Evolutionary conservation across 2,888 invertebrate species (phyloP), one percentile per base, ranked within the genome.

Genomic region (Anodontia alba): DNA sequence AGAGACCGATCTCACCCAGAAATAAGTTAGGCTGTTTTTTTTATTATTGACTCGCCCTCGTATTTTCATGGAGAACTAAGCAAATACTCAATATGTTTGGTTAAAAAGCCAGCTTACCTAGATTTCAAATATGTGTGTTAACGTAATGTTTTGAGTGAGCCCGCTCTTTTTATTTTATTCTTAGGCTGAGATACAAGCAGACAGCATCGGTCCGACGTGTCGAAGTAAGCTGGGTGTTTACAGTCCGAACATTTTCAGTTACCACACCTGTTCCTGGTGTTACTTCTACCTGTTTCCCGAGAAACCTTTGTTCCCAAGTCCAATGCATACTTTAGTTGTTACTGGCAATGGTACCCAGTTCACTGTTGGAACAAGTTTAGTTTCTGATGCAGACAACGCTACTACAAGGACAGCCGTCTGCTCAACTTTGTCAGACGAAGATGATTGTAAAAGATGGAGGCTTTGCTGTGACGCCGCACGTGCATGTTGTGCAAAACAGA

Each of bases 381-480:
- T 71, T n/a, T 71, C 83, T 15, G 80, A 83, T 49, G 46, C 69
- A 20, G 33, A 57, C 10, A 83, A 83, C 36, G 12, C 29, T 17
- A 80, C 74, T 3, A 29, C 77, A 0, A 69, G 66, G 7, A 46
- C 36, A 3, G 36, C 23, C 8, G 71, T 83, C 12, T 83, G 83
- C 62, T 70, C 74, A 26, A 78, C 83, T 12, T 38, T 83, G 29
- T 70, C 74, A 20, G 15, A 66, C 1, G 80, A 74, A 10, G 62
- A 62, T 33, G 78, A 78, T 33, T 83, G 82, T 76, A 36, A 70
- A 62, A 80, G 69, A 46, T 83, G 83, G 83, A 57, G 46, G 7
- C 29, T 77, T 1, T 83, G 83, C 62, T 83, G 83, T 36, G 38
- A 36, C 26, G 75, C 69, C 23, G 73, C 75, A 23, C 26, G 72